These are phyloP conservation scores for Gorsachius magnificus DNA, from an alignment of 2,797 vertebrate genomes.

Conservation along the genomic window DNA sequence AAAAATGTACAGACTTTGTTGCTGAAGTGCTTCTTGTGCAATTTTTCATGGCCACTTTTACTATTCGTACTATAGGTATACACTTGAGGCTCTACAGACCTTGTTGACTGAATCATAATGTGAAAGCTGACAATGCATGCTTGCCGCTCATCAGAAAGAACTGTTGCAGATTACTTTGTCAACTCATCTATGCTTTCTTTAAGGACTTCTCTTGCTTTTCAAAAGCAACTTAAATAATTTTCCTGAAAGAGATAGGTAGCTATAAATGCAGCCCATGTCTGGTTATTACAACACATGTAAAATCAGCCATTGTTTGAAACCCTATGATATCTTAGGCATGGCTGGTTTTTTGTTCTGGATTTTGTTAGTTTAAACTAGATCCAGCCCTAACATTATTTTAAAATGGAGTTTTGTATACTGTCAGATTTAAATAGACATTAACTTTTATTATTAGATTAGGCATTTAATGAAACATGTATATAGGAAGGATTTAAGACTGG, in stretches of 20 bases:
- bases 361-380: constrained; percentile 26
- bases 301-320: constrained; percentile 48
- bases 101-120: not conserved
- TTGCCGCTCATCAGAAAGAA: constrained; percentile 38
- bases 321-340: constrained; percentile 2
- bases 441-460: not conserved
- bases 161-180: not conserved
- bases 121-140: constrained; percentile 7
- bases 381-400: not conserved
- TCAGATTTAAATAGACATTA: constrained; percentile 9
- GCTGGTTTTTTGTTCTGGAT: not conserved
- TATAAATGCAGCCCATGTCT: not conserved
- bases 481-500: constrained; percentile 2
- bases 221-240: constrained; percentile 5
- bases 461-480: not conserved
- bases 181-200: constrained; percentile 11
- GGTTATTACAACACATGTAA: not conserved
- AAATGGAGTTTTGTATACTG: not conserved
- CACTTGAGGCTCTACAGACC: not conserved
- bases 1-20: constrained; percentile 8
- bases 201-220: not conserved
- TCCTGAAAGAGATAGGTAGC: not conserved
- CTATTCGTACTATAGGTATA: not conserved
- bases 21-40: not conserved
- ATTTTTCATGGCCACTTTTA: not conserved